Base-by-base conservation (phyloP, 2,113 vertebrate genomes). In the Micromys minutus region DNA sequence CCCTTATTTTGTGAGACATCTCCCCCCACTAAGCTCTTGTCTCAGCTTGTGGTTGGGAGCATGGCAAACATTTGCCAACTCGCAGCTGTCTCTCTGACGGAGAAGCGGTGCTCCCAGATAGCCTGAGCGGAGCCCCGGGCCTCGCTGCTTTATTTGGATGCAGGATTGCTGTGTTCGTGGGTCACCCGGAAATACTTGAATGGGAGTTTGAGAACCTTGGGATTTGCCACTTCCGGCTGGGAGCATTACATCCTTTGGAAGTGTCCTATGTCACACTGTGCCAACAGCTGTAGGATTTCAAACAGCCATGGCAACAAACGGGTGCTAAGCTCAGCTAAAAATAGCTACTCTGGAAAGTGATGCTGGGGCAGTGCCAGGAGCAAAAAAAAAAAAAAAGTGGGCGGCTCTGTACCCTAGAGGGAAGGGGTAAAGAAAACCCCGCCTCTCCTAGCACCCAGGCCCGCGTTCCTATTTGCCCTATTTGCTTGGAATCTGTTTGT, bases 191-290 rank as follows among this genome's bases (percentile, higher is more conserved):
- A 94, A 88, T 67, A 67, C 80, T 95, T 79, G 47, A 55, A 81
- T 24, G 69, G 92, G 87, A 50, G 90, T 13, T 45, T 50, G 87
- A 67, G 91, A 94, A 95, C 87, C 87, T 74, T 17, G 80, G 88
- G 95, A 95, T 74, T 87, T 92, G 85, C 96, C 88, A 92, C 92
- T 97, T 97, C 97, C 95, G 92, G 90, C 96, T 57, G 87, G 21
- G 61, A 55, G 81, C 90, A 94, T 52, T 19, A 88, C 92, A 91
- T 91, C 96, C 93, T 94, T 87, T 94, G 92, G 92, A 97, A 65
- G 55, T 89, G 90, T 95, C 93, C 96, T 90, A 13, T 97, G 96
- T 96, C 95, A 39, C 88, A 81, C 85, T 88, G 13, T 83, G 90
- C 92, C 76, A 90, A n/a, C 94, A 92, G 91, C 90, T 88, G 96